Conservation (phyloP, 2,797 vertebrate genomes). For the Ibycter americanus region DNA sequence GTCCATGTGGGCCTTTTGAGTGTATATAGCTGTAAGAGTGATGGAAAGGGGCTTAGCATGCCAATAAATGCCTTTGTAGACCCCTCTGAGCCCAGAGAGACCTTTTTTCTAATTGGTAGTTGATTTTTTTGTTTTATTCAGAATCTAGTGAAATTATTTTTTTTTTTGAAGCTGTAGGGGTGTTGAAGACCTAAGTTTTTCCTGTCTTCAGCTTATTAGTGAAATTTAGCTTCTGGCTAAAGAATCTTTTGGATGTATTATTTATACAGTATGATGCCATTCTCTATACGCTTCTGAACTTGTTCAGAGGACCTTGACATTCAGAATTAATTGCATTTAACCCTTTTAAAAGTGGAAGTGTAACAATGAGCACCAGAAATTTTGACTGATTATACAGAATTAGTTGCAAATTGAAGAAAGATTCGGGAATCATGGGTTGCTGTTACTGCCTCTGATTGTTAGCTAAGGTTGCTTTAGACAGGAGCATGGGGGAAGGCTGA, state of each 20-base stretch:
- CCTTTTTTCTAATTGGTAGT: background rate
- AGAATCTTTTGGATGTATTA: background rate
- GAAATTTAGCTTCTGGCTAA: background rate
- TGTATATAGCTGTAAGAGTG: background rate
- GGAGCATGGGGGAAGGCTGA: background rate
- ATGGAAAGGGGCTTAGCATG: background rate
- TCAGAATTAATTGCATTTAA: background rate
- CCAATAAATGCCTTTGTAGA: background rate
- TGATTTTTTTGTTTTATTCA: background rate
- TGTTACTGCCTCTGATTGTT: background rate
- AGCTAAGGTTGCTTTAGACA: background rate
- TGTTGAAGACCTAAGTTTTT: background rate
- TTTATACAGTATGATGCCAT: background rate
- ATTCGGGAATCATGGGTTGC: background rate
- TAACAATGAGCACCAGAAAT: background rate
- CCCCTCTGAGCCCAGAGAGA: background rate
- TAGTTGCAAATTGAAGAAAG: background rate
- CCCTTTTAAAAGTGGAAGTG: background rate
- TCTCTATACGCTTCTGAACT: background rate
- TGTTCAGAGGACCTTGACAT: background rate
- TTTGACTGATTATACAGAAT: background rate
- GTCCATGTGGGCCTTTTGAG: background rate
- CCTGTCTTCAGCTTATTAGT: background rate
- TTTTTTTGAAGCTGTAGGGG: background rate
- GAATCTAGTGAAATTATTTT: background rate